Evolutionary conservation across 2,888 invertebrate species (phyloP).

Genomic region (Pecten maximus): DNA sequence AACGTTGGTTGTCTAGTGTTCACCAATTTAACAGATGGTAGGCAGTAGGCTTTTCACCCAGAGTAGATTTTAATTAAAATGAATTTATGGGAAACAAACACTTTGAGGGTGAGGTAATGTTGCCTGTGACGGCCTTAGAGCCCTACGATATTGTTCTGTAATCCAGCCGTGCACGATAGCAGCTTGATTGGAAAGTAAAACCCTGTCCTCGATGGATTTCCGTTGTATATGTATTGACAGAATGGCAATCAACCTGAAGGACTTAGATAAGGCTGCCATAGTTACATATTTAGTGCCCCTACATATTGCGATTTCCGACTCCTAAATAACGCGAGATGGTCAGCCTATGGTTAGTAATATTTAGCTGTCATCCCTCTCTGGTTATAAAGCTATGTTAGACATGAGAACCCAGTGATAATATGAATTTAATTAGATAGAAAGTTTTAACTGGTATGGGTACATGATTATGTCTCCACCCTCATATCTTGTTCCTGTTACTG

Average conservation of each 20-base stretch:
- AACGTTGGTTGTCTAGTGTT: neutral
- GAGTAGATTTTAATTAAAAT: slow-evolving; percentile 32
- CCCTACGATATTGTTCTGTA: neutral
- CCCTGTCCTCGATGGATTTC: neutral
- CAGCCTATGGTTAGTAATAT: neutral
- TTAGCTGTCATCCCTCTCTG: neutral
- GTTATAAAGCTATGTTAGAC: neutral
- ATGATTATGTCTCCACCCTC: no score
- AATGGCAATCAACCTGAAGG: neutral
- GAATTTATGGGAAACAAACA: slow-evolving; percentile 32
- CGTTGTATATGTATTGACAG: neutral
- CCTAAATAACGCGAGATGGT: neutral
- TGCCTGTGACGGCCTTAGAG: neutral
- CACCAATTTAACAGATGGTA: neutral
- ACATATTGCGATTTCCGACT: slow-evolving; percentile 6
- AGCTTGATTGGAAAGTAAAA: slow-evolving; percentile 20
- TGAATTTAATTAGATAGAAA: no score
- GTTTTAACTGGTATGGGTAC: no score
- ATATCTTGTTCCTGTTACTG: no score
- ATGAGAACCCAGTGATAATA: neutral
- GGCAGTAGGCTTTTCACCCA: neutral
- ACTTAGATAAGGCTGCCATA: neutral
- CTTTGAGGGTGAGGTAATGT: slow-evolving; percentile 9
- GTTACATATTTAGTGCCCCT: slow-evolving; percentile 1
- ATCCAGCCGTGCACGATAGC: neutral